Evolutionary conservation across 53 echinoderm and acorn worm species (phyloP).

Genomic region (Apostichopus leukothele): DNA sequence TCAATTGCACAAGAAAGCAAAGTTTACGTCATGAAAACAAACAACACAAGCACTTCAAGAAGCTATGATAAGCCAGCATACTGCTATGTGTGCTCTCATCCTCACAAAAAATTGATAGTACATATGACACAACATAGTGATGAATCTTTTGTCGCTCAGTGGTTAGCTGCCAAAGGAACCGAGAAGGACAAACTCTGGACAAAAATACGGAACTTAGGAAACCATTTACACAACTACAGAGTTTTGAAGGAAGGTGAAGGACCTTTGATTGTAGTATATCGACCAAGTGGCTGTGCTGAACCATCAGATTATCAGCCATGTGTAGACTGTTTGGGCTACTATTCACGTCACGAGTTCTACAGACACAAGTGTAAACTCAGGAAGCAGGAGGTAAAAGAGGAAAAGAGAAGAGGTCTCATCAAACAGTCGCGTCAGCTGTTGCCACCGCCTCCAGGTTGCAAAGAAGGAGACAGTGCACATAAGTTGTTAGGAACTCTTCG

Average conservation of each 20-base stretch:
- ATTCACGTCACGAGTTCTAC: slow-evolving; percentile 51
- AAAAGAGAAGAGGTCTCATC: background rate
- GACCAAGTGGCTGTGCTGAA: slow-evolving; percentile 40
- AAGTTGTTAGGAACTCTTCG: background rate
- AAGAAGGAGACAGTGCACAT: slow-evolving; percentile 23
- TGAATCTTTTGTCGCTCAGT: slow-evolving; percentile 39
- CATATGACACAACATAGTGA: slow-evolving; percentile 43
- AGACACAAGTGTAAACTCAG: slow-evolving; percentile 54
- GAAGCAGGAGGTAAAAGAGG: background rate
- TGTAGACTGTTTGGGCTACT: slow-evolving; percentile 60
- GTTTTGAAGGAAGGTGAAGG: slow-evolving; percentile 65
- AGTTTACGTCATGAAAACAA: slow-evolving; percentile 34
- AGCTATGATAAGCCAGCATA: slow-evolving; percentile 54
- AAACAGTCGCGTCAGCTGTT: slow-evolving; percentile 9
- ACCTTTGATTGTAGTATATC: slow-evolving; percentile 53
- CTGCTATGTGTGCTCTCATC: slow-evolving; percentile 42
- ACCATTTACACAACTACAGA: slow-evolving; percentile 57
- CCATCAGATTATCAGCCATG: slow-evolving; percentile 57
- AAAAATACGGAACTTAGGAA: slow-evolving; percentile 57
- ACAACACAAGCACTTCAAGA: slow-evolving; percentile 2
- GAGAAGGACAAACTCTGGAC: slow-evolving; percentile 48
- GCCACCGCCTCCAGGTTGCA: slow-evolving; percentile 27
- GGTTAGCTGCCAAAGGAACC: slow-evolving; percentile 42
- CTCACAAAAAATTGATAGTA: slow-evolving; percentile 48
- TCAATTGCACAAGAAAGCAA: background rate